These are phyloP conservation scores for Ichneumon xanthorius DNA, from an alignment of 2,888 invertebrate genomes.

Conservation along the genomic window DNA sequence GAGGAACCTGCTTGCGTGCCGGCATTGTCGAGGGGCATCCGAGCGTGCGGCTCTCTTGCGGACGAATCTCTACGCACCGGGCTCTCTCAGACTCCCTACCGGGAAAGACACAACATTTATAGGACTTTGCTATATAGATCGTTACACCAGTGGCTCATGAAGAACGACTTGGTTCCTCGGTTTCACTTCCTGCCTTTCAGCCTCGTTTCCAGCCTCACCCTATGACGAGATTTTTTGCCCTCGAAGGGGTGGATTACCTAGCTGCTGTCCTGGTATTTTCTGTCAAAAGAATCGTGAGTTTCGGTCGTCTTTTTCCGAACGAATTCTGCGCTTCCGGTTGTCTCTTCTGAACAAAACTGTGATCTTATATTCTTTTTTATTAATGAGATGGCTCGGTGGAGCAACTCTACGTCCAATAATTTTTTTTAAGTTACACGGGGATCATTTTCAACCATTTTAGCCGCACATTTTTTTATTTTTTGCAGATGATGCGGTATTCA, in stretches of 20 bases:
- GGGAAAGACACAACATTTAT: constrained; percentile 53
- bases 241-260: constrained; percentile 9
- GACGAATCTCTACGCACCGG: constrained; percentile 57
- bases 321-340: not conserved
- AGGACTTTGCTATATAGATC: constrained; percentile 16
- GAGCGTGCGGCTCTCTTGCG: constrained; percentile 49
- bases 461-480: not conserved
- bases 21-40: constrained; percentile 64
- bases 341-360: not conserved
- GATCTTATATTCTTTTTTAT: not conserved
- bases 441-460: not conserved
- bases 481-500: not conserved
- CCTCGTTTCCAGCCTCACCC: constrained; percentile 36
- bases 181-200: constrained; percentile 58
- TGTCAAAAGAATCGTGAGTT: not conserved
- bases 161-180: constrained; percentile 20
- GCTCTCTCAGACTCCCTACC: constrained; percentile 49
- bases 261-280: not conserved
- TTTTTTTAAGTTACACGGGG: not conserved
- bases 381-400: not conserved
- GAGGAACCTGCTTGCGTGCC: constrained; percentile 36
- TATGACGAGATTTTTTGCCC: not conserved
- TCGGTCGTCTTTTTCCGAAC: not conserved
- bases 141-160: not conserved
- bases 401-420: not conserved